Evolutionary conservation across 2,888 invertebrate species (phyloP), one percentile per base, ranked within the genome.

Genomic region (Encarsia formosa): DNA sequence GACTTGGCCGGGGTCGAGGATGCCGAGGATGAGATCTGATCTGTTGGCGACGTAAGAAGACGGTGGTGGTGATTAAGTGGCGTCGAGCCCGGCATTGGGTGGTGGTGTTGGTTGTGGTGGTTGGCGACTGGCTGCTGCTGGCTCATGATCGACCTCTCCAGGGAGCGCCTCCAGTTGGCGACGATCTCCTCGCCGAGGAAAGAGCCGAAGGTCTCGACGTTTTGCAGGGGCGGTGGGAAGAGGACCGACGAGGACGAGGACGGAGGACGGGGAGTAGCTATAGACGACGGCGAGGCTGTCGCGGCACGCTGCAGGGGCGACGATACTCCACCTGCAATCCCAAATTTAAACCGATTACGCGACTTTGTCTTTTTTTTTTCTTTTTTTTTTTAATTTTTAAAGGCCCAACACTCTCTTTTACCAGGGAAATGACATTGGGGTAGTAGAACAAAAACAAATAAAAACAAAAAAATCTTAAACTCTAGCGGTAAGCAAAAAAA

Each of bases 101-200:
- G 65, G 4, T 62, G 64, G n/a, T 63, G 63, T 8, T 65, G 63
- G 1, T 61, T 65, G 5, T 69, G 70, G 3, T 70, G 68, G 6
- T 68, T 66, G 24, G 68, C 68, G 18, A 66, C 67, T 15, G 65
- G 68, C 41, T 70, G 70, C 54, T 71, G 71, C 60, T 71, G 69
- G 59, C 63, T 71, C 65, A 72, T 71, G 66, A 73, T 68, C 58
- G 72, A 69, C 60, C 72, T 68, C 71, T 86, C 85, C 70, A 86
- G 78, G 65, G 83, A 83, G 65, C 85, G 82, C 70, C 87, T 81
- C 85, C 87, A 87, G 73, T 85, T 84, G 66, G 83, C 84, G 74
- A 89, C 89, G 74, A 90, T 85, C 75, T 89, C 88, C 75, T 88
- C 87, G 75, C 90, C 90, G 71, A 88, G 79, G 70, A 84, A 78